These are phyloP conservation scores for Rhea americana DNA, from an alignment of 2,113 vertebrate genomes.

Conservation along the genomic window DNA sequence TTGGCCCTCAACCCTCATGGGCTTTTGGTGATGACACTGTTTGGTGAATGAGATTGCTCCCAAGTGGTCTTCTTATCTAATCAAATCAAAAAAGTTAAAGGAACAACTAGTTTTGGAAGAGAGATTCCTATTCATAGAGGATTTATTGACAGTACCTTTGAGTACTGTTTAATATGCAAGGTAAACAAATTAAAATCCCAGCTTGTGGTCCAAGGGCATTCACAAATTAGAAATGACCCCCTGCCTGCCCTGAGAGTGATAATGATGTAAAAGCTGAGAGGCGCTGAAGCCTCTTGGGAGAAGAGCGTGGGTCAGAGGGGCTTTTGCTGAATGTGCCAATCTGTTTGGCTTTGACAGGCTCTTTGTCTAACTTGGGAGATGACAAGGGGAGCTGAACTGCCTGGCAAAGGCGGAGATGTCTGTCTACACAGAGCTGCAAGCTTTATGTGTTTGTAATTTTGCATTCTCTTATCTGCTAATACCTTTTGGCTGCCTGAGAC, in stretches of 20 bases:
- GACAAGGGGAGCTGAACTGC: background rate
- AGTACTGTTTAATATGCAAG: conserved; percentile 60
- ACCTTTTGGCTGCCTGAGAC: background rate
- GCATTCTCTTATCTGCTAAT: background rate
- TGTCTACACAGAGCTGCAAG: background rate
- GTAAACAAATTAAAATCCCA: conserved; percentile 70
- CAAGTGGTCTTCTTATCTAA: background rate
- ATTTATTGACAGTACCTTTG: conserved; percentile 62
- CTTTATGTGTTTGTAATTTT: background rate
- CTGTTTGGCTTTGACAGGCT: conserved; percentile 36
- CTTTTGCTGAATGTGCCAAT: conserved; percentile 45
- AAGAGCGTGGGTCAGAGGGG: conserved; percentile 19
- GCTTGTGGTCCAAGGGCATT: conserved; percentile 69
- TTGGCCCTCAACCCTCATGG: background rate
- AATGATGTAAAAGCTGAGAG: conserved; percentile 59
- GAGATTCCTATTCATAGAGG: conserved; percentile 33
- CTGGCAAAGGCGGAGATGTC: background rate
- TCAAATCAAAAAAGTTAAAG: conserved; percentile 4
- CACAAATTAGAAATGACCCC: conserved; percentile 66
- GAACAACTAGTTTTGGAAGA: conserved; percentile 22
- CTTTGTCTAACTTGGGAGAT: conserved; percentile 49
- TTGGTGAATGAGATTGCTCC: background rate
- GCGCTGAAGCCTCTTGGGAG: conserved; percentile 18
- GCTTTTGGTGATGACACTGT: background rate
- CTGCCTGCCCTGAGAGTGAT: conserved; percentile 12